Conservation (phyloP, 2,797 vertebrate genomes). For the Pterois miles region DNA sequence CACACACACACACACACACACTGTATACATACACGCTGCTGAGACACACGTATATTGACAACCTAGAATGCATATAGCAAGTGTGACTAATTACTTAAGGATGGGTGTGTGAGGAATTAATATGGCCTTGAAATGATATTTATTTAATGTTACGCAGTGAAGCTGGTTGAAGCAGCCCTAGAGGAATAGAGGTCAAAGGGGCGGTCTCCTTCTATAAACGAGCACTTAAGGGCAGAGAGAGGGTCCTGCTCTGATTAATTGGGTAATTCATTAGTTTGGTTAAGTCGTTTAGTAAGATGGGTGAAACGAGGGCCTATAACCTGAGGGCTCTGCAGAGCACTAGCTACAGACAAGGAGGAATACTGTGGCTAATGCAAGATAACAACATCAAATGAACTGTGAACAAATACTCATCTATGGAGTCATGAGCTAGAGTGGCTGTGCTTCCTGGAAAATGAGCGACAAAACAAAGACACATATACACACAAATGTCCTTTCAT, state of each 20-base stretch:
- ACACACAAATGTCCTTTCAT: constrained; percentile 38
- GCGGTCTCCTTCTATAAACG: constrained; percentile 81
- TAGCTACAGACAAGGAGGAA: constrained; percentile 66
- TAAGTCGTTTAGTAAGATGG: constrained; percentile 80
- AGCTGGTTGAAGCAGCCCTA: constrained; percentile 80
- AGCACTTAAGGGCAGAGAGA: constrained; percentile 84
- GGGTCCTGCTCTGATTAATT: constrained; percentile 86
- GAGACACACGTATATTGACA: constrained; percentile 62
- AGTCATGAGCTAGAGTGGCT: constrained; percentile 41
- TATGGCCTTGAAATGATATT: constrained; percentile 84
- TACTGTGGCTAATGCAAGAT: constrained; percentile 76
- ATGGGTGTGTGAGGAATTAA: constrained; percentile 80
- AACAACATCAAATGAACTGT: constrained; percentile 80
- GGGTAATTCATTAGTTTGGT: constrained; percentile 87
- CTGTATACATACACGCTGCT: constrained; percentile 6
- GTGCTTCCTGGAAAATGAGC: constrained; percentile 55
- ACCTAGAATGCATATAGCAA: constrained; percentile 71
- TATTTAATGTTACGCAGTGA: constrained; percentile 83
- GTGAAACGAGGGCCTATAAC: constrained; percentile 76
- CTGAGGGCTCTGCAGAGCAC: constrained; percentile 68
- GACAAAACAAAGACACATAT: constrained; percentile 43
- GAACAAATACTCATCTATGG: constrained; percentile 62
- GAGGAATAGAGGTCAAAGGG: constrained; percentile 83
- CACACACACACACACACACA: constrained; percentile 38
- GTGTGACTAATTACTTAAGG: constrained; percentile 82